Base-by-base conservation (phyloP, 1,140 invertebrate species). In the Telenomus remus region DNA sequence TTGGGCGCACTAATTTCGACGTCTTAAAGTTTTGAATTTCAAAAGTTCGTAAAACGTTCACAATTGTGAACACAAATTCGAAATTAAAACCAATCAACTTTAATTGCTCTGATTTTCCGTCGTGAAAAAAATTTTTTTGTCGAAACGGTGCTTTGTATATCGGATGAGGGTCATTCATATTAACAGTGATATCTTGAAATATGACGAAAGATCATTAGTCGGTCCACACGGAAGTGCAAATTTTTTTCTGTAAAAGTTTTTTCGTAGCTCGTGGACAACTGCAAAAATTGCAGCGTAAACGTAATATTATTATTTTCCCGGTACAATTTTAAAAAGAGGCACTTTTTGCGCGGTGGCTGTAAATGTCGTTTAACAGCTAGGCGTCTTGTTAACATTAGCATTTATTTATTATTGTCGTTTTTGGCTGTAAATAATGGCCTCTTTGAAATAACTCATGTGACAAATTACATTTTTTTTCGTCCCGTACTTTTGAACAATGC, bases 381-480 rank as follows among this genome's bases (percentile, higher is more conserved):
- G 19, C 53, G 39, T 74, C 49, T 75, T 57, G 12, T 68, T 42
- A 47, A 47, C 64, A 68, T 75, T 68, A 63, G 47, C 56, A 60
- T 68, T 68, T 59, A 47, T 68, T 69, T 60, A 35, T 54, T 47
- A 55, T 65, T 43, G 47, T 54, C 19, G 37, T 14, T 33, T 47
- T 50, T 49, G 19, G 19, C 19, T 27, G 19, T 27, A 27, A 27
- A 27, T 27, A 27, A 63, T 35, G 6, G 19, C 7, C n/a, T 37
- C 46, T 50, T 70, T 70, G 46, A 16, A 61, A 56, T 63, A 51
- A 54, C 16, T 64, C 54, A 72, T 59, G 69, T 64, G 69, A 59
- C 43, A 57, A 72, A 72, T 72, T 72, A 48, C 69, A 72, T 64
- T 64, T 61, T 39, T 6, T 63, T 61, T 63, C 44, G n/a, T n/a